Evolutionary conservation across 2,113 vertebrate species (phyloP), one percentile per base, ranked within the genome.

Genomic region (Ctenomys sociabilis): DNA sequence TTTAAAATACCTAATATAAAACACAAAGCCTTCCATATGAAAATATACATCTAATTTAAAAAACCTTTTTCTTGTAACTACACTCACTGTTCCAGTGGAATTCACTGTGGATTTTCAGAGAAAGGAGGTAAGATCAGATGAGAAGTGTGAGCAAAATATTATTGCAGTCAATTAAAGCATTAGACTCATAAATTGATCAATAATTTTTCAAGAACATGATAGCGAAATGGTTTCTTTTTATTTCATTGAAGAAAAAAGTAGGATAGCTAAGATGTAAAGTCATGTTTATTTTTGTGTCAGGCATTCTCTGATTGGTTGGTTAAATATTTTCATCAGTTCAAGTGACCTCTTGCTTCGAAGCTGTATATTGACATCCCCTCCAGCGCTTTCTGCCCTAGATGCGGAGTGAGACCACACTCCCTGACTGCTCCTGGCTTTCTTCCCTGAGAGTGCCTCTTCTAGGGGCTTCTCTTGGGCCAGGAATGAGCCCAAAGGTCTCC

Each of bases 261-360:
- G 93, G 70, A 75, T 77, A 93, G 70, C 35, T 59, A 77, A 61
- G 95, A 91, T 95, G 68, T 96, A 97, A 97, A 85, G 66, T 1
- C 37, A 21, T 35, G 40, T 97, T 98, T 97, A 94, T 97, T 98
- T 98, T 97, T 96, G 37, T 85, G 85, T 43, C 87, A 73, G 82
- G 35, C 95, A 90, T 89, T 93, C 95, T 90, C 70, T 94, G 96
- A 97, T 97, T 97, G 91, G 80, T 91, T 98, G 87, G 96, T 98
- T 66, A 97, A 97, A 73, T 97, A 95, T 94, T 98, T 97, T 98
- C 87, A 85, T 93, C 84, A 4, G n/a, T 84, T 81, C 49, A 28
- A 43, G 24, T 96, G 95, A 97, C 91, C 89, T 96, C 94, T 90
- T 93, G 54, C 95, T 52, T 97, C 92, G 94, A n/a, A 8, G 37